Base-by-base conservation (phyloP, 2,888 invertebrate species). In the Panopea generosa region DNA sequence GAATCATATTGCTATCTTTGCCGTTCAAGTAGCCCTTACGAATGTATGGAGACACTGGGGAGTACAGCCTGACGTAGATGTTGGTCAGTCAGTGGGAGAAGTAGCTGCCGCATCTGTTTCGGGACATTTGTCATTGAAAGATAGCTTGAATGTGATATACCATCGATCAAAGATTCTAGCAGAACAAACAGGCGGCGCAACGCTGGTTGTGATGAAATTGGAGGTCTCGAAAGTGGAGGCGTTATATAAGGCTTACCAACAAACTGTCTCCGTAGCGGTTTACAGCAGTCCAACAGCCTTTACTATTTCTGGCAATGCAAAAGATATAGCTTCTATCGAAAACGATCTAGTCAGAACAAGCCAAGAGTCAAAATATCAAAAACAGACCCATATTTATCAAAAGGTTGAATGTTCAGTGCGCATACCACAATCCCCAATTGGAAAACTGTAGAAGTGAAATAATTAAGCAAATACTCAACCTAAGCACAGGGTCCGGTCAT, bases 41-140 rank as follows among this genome's bases (percentile, higher is more conserved):
- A 22, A 43, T 3, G 55, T 85, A n/a, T 80, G 80, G 80, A 49
- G 59, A 38, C 52, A 62, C n/a, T 75, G 57, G 22, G 85, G 86
- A 14, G 47, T 86, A 16, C 9, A 22, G n/a, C 76, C 85, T 1
- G 70, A 67, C 60, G 65, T 45, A 26, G 62, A 84, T n/a, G 50
- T 86, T 38, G 86, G 86, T 27, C 84, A 85, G 59, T 84, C 84
- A n/a, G 71, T 85, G 11, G 86, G 86, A 9, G 86, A 86, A 38
- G 84, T 86, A 2, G 83, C 84, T 26, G 86, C 86, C 3, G 82
- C 84, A 7, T 74, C 71, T 56, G 66, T 52, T 18, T 61, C 82
- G 11, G 82, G 84, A 20, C 52, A 49, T 29, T 45, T 85, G 7
- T 43, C 63, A 22, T 65, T 85, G 14, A 57, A 68, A n/a, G 66